Evolutionary conservation across 2,113 vertebrate genomes (phyloP).

Genomic region (Arizona elegans): DNA sequence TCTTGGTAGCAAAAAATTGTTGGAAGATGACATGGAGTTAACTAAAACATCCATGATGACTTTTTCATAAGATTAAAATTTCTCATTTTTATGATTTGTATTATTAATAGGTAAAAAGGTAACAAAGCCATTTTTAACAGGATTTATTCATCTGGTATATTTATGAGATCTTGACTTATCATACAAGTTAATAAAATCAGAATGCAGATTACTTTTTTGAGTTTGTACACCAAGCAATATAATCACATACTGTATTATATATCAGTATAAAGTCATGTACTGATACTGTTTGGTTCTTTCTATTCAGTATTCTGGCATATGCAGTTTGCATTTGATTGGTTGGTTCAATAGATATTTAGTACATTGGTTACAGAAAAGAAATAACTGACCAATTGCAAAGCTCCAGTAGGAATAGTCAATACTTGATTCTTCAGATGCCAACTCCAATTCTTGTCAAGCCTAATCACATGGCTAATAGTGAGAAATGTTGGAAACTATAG

Average conservation of each 20-base stretch:
- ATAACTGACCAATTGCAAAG: neutral
- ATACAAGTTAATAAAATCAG: neutral
- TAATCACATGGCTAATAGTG: neutral
- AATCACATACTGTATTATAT: neutral
- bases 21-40: slow-evolving; percentile 5
- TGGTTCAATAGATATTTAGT: neutral
- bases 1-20: slow-evolving; percentile 46
- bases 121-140: neutral
- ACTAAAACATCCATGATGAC: slow-evolving; percentile 40
- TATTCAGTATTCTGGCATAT: neutral
- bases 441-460: neutral
- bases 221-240: neutral
- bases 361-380: neutral
- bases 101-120: slow-evolving; percentile 36
- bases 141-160: neutral
- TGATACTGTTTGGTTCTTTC: neutral
- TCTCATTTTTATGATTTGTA: slow-evolving; percentile 31
- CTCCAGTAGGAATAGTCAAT: neutral
- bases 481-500: neutral
- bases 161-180: neutral
- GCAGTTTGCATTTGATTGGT: neutral
- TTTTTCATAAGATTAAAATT: slow-evolving; percentile 33
- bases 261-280: neutral
- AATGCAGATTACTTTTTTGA: neutral
- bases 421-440: neutral